Conservation (phyloP, 2,888 invertebrate species). For the Lasioglossum calceatum region DNA sequence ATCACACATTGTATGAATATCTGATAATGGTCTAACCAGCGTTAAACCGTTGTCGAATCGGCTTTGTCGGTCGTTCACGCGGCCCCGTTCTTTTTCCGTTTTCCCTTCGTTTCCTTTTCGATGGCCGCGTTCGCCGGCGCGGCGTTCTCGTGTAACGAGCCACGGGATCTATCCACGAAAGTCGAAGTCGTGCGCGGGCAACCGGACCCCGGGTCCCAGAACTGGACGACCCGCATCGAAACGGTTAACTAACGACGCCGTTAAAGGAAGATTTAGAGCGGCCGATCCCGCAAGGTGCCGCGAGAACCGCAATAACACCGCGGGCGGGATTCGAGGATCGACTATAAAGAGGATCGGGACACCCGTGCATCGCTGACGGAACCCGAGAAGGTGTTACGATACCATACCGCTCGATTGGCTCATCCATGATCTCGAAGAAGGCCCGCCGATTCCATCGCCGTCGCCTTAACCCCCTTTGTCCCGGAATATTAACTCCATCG, state of each 20-base stretch:
- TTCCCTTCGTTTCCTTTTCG: neutral
- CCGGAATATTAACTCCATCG: constrained; percentile 25
- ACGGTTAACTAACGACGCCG: constrained; percentile 57
- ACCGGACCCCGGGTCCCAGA: constrained; percentile 16
- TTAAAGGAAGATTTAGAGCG: constrained; percentile 77
- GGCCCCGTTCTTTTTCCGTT: neutral
- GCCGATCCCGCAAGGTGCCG: constrained; percentile 48
- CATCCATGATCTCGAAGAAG: constrained; percentile 48
- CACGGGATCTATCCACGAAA: constrained; percentile 36
- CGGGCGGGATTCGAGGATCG: constrained; percentile 61
- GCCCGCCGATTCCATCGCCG: constrained; percentile 25
- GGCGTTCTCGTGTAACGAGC: constrained; percentile 42
- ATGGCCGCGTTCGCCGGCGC: neutral
- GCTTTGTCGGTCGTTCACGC: neutral
- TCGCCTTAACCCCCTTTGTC: constrained; percentile 30
- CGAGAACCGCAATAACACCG: constrained; percentile 57
- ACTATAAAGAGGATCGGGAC: constrained; percentile 63
- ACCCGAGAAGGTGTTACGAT: constrained; percentile 64
- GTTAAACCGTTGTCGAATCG: neutral
- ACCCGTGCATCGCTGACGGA: constrained; percentile 66
- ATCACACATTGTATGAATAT: neutral
- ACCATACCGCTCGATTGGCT: constrained; percentile 64
- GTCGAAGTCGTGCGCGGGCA: constrained; percentile 27
- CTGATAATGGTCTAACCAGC: neutral
- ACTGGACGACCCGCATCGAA: constrained; percentile 37